Percentiles rank a stretch among this genome's conserved stretches.
Evolutionary conservation across 2,888 invertebrate species (phyloP).

Genomic region (Microplitis deprimator): DNA sequence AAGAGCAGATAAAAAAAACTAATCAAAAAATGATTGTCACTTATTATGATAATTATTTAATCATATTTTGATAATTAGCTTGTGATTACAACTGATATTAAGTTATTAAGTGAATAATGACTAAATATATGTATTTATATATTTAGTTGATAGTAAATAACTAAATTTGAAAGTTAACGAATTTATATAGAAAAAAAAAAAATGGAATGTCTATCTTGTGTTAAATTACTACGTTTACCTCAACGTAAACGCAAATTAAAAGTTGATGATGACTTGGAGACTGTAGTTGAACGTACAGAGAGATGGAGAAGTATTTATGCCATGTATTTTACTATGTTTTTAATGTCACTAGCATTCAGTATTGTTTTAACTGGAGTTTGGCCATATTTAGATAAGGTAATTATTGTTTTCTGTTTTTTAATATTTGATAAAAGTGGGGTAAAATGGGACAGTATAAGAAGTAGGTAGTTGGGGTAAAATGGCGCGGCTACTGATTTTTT

Average conservation of each 20-base stretch:
- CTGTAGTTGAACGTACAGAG: conserved; percentile 76
- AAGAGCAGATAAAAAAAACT: not conserved
- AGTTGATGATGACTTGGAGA: conserved; percentile 76
- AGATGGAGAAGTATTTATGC: conserved; percentile 86
- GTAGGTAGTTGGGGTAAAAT: no score
- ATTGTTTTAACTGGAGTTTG: conserved; percentile 90
- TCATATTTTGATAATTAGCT: not conserved
- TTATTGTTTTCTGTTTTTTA: conserved; percentile 5
- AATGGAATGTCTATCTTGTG: not conserved
- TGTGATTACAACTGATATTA: not conserved
- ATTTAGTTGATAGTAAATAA: not conserved
- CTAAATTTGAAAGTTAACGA: no score
- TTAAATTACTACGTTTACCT: not conserved
- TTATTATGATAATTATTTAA: not conserved
- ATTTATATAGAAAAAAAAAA: not conserved
- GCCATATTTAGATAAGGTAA: conserved; percentile 89
- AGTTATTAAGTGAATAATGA: not conserved
- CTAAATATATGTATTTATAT: not conserved
- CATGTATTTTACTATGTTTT: conserved; percentile 91
- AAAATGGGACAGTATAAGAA: no score
- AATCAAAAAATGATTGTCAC: not conserved
- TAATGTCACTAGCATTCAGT: conserved; percentile 90
- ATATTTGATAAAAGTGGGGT: no score
- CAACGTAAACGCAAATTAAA: not conserved
- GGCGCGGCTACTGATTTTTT: no score